Base-by-base conservation (phyloP, 2,888 invertebrate genomes). In the Aricia artaxerxes region DNA sequence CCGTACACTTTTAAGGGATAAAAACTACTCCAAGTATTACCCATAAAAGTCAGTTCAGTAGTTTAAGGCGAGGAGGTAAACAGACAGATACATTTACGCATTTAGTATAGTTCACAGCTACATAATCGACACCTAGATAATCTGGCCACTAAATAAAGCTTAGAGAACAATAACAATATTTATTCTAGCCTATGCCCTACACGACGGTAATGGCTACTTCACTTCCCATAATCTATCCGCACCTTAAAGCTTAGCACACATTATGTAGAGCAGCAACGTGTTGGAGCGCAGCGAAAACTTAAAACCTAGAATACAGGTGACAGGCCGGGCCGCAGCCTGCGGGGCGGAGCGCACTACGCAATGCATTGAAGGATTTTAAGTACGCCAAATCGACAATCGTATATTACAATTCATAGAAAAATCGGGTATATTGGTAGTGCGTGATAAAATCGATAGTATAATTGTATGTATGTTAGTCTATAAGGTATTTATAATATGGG, bases 141-240 rank as follows among this genome's bases (percentile, higher is more conserved):
- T 69, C 35, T 24, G 5, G 16, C 7, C 5, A 69, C 35, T 69
- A 69, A 69, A 76, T 53, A 57, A 53, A 76, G 57, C 57, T 76
- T 79, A 79, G 79, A 73, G 77, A 77, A 82, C 82, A 82, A 82
- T 82, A 64, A 73, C 40, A 79, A 79, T 81, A 78, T 81, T 81
- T 80, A 81, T 80, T 78, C 57, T 77, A 79, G 81, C 80, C 78
- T 81, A 80, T 81, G 79, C 73, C 81, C 80, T 53, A 31, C 61
- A 9, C 72, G 82, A 82, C 82, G 81, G 53, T 82, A 82, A 84
- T 83, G 81, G 81, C 81, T 82, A 82, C 82, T 83, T 82, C 82
- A 81, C 81, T 82, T 82, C 72, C 79, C 78, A 82, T 78, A 83
- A 83, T 82, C 82, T 83, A 82, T 82, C 81, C 80, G 78, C 80